Evolutionary conservation across 2,888 invertebrate species (phyloP).

Genomic region (Ochropleura leucogaster): DNA sequence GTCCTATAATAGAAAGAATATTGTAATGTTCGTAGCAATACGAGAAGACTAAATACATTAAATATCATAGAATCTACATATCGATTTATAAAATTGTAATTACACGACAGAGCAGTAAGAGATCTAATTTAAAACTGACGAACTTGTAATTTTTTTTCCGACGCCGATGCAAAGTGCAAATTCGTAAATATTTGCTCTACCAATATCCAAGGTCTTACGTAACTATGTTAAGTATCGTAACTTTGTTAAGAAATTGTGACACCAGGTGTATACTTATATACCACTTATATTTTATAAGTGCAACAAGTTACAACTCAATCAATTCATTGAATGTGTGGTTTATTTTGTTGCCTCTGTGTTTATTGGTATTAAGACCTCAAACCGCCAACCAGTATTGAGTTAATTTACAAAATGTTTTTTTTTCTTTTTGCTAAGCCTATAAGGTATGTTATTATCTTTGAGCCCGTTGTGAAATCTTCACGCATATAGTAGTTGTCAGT

Average conservation of each 20-base stretch:
- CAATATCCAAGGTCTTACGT: constrained; percentile 25
- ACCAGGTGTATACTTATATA: background rate
- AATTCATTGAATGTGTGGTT: constrained; percentile 13
- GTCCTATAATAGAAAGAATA: too few relatives aligned
- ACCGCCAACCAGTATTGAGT: constrained; percentile 4
- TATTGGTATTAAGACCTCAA: background rate
- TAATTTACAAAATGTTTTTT: too few relatives aligned
- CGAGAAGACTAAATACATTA: background rate
- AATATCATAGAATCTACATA: background rate
- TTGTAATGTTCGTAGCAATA: background rate
- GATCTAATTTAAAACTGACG: background rate
- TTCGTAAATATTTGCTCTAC: constrained; percentile 25
- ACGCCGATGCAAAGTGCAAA: constrained; percentile 14
- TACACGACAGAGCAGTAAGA: too few relatives aligned
- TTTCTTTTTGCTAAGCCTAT: too few relatives aligned
- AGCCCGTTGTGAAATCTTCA: too few relatives aligned
- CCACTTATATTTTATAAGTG: constrained; percentile 8
- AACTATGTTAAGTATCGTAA: constrained; percentile 1
- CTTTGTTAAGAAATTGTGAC: constrained; percentile 17
- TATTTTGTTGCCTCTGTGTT: background rate
- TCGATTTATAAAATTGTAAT: background rate
- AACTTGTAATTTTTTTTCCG: background rate
- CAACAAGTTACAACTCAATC: constrained; percentile 9
- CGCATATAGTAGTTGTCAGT: too few relatives aligned
- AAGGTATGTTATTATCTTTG: too few relatives aligned